Base-by-base conservation (phyloP, 2,797 vertebrate species). In the Lacerta agilis region DNA sequence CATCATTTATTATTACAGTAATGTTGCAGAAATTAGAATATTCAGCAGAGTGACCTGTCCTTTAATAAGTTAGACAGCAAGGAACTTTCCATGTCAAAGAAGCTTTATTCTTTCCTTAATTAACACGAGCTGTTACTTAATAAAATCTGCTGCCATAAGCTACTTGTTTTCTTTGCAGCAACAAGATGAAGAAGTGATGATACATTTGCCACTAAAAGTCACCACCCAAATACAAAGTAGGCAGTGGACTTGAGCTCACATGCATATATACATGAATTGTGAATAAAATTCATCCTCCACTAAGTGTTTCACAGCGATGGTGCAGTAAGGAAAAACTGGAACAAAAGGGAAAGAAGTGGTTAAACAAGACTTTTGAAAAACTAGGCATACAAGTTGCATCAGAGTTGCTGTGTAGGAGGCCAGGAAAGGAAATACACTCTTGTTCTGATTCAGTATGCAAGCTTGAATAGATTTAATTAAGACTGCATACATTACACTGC, bases 131-230 rank as follows among this genome's bases (percentile, higher is more conserved):
- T 7, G n/a, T 91, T 69, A 69, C 5, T 58, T 91, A 58, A 79
- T 88, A 75, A 88, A 78, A 38, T 88, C 85, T 7, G 83, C 88
- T 87, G 55, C 82, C 71, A 61, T 89, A 55, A 86, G 88, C 76
- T 89, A 55, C 69, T 85, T 82, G 36, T 67, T 93, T 94, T 89
- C 67, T 83, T 86, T 91, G 36, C 87, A 90, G n/a, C 27, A 90
- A 27, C 79, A 29, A 91, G 86, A 92, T 93, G 91, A 88, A 90
- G 71, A 96, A 89, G 81, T 91, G 88, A 83, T 93, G 86, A 92
- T 90, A 71, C n/a, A 69, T 83, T 90, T 43, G 73, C 23, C 78
- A n/a, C 2, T 69, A n/a, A 89, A 92, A 89, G 89, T 94, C 89
- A 93, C 27, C 64, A 87, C 77, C 87, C 85, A 89, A 87, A 79